These are phyloP conservation scores for Ditula angustiorana DNA, from an alignment of 2,888 invertebrate species.

Conservation along the genomic window DNA sequence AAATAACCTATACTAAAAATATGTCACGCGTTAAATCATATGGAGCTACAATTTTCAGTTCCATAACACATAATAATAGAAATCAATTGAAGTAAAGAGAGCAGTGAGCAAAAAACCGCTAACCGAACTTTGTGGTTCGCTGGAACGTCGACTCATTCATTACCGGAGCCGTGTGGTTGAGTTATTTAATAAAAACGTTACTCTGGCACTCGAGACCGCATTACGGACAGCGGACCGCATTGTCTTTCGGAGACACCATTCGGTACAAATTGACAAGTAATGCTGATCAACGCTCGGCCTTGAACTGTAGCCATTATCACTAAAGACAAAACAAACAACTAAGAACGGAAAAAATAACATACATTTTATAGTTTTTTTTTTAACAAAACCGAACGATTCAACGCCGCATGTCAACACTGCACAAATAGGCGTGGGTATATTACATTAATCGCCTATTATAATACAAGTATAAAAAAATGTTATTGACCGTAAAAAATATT, in stretches of 20 bases:
- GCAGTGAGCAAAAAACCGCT: conserved; percentile 74
- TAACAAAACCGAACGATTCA: neutral
- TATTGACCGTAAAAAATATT: conserved; percentile 30
- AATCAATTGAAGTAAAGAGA: conserved; percentile 74
- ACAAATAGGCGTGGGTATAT: neutral
- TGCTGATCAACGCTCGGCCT: conserved; percentile 35
- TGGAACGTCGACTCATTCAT: conserved; percentile 70
- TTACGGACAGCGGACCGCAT: conserved; percentile 52
- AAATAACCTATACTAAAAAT: conserved; percentile 12
- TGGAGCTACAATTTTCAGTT: conserved; percentile 69
- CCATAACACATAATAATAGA: conserved; percentile 70
- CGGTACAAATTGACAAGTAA: conserved; percentile 30
- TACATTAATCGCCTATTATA: neutral
- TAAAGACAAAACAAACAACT: conserved; percentile 13
- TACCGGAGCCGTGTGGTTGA: conserved; percentile 70
- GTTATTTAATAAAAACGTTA: conserved; percentile 76
- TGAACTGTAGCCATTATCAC: conserved; percentile 20
- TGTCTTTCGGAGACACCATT: conserved; percentile 49
- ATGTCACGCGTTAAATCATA: conserved; percentile 37
- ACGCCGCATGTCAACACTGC: too few relatives aligned
- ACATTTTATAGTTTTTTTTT: neutral
- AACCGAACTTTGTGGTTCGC: conserved; percentile 67
- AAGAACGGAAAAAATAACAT: neutral
- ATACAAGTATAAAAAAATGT: neutral
- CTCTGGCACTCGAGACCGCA: conserved; percentile 58